Evolutionary conservation across 2,113 vertebrate genomes (phyloP).

Genomic region (human (Homo sapiens)): DNA sequence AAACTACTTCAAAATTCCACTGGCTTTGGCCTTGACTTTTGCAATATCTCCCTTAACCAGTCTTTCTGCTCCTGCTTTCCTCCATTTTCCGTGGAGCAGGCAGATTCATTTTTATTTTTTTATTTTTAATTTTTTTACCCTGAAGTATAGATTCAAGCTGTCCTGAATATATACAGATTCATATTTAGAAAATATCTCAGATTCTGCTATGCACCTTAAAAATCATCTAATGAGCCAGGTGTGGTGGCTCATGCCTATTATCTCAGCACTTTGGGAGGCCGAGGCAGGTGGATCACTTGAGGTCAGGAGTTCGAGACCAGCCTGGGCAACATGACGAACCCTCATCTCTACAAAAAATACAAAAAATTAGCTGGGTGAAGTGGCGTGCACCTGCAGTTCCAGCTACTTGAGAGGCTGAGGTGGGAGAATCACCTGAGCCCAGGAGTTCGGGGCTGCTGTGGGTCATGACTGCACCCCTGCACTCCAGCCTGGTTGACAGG

Average conservation of each 20-base stretch:
- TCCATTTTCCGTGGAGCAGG: not conserved
- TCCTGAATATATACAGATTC: not conserved
- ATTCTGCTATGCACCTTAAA: not conserved
- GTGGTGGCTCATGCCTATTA: not conserved
- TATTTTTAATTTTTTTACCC: not conserved
- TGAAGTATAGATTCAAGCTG: not conserved
- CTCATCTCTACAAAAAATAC: not conserved
- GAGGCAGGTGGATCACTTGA: not conserved
- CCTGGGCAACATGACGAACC: not conserved
- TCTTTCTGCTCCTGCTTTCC: not conserved
- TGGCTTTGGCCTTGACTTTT: conserved; percentile 8
- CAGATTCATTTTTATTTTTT: conserved; percentile 6
- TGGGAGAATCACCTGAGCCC: not conserved
- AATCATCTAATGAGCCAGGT: no score
- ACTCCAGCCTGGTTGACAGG: not conserved
- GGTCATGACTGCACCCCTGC: not conserved
- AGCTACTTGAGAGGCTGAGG: not conserved
- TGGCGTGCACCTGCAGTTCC: not conserved
- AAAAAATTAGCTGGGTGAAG: not conserved
- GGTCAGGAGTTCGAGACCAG: not conserved
- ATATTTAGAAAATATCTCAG: conserved; percentile 32
- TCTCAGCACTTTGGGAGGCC: not conserved
- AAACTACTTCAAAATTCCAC: not conserved
- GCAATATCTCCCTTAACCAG: not conserved
- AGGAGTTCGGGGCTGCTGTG: not conserved